Conservation (phyloP, 2,113 vertebrate species). For the Dermatemys mawii region DNA sequence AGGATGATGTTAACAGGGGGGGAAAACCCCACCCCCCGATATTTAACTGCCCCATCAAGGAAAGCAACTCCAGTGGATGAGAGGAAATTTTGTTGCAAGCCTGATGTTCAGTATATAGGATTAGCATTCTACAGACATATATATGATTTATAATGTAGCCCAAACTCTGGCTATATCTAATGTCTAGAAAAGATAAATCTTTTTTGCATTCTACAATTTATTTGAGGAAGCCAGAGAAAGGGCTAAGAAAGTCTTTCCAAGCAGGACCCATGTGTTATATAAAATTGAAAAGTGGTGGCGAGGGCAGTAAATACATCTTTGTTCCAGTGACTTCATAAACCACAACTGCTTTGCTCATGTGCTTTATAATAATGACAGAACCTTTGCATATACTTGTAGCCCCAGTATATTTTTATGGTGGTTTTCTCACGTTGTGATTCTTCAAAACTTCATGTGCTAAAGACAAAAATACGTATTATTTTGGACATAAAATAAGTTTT, state of each 20-base stretch:
- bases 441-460: conserved; percentile 45
- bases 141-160: background rate
- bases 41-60: background rate
- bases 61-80: background rate
- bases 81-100: background rate
- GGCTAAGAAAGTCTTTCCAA: background rate
- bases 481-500: background rate
- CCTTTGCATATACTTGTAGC: background rate
- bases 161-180: background rate
- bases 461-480: conserved; percentile 22
- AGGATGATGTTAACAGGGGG: background rate
- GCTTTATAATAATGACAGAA: background rate
- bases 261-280: background rate
- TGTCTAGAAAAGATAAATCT: background rate
- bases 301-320: background rate
- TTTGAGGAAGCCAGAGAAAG: background rate
- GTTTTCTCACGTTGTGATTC: conserved; percentile 45
- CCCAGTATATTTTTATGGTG: background rate
- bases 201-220: background rate
- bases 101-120: background rate
- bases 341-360: background rate
- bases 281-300: background rate
- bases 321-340: background rate
- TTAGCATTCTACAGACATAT: background rate
- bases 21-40: background rate